Conservation (phyloP, 1,140 invertebrate genomes). For the Lucilia cuprina region DNA sequence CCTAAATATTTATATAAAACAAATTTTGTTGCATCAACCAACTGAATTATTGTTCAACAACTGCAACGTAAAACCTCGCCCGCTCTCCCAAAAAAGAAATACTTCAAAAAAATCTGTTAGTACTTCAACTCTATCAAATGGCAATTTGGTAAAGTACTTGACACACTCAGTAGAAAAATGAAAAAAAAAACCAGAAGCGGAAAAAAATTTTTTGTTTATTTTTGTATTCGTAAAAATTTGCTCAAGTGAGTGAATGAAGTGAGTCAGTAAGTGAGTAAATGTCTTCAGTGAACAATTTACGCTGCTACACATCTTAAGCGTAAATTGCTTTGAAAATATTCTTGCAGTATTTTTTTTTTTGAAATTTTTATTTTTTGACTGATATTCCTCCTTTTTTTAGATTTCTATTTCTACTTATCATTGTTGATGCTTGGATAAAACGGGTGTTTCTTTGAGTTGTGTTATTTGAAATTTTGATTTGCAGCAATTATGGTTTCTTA, state of each 20-base stretch:
- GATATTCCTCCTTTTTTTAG: background rate
- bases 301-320: slow-evolving; percentile 12
- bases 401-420: background rate
- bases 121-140: slow-evolving; percentile 19
- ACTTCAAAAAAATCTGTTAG: background rate
- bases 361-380: background rate
- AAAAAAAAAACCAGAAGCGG: background rate
- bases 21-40: background rate
- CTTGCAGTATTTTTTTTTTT: background rate
- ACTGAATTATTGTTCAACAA: background rate
- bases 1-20: background rate
- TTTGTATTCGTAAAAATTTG: background rate
- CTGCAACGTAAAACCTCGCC: background rate
- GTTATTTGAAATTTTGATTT: too few species aligned
- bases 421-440: background rate
- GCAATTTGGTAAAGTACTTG: slow-evolving; percentile 26
- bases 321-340: slow-evolving; percentile 9
- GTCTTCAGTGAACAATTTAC: slow-evolving; percentile 8
- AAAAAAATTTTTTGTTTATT: background rate
- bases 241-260: background rate
- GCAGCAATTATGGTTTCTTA: too few species aligned
- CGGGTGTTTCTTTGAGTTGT: background rate
- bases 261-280: background rate
- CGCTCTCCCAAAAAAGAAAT: background rate
- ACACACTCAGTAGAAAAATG: background rate